Percentiles rank a stretch among this genome's conserved stretches.
phyloP scores from a whole-genome alignment of 2,113 vertebrate species.

The Serilophus lunatus region DNA sequence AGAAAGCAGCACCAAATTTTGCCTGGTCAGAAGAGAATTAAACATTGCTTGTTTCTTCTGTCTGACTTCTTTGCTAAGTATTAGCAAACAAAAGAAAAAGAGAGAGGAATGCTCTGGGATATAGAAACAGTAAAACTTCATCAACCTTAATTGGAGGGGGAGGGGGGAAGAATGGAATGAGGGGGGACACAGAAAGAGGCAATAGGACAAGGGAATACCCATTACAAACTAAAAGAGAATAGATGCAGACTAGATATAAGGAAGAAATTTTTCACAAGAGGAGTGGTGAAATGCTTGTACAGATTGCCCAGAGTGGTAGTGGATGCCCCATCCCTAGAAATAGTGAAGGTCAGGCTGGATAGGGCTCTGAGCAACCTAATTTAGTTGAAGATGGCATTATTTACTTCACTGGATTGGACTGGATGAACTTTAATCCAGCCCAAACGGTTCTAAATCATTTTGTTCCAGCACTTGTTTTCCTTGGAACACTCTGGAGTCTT shows the following conservation, averaged over 20 bases:
- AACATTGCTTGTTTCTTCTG: neutral
- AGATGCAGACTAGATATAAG: neutral
- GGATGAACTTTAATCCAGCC: neutral
- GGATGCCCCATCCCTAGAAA: neutral
- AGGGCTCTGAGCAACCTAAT: neutral
- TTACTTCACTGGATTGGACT: neutral
- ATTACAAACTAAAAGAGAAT: neutral
- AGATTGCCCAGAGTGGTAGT: neutral
- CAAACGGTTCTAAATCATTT: neutral
- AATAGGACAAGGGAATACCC: neutral
- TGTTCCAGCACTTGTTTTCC: neutral
- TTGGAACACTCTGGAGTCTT: neutral
- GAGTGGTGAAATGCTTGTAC: neutral
- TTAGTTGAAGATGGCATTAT: neutral
- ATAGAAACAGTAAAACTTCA: neutral
- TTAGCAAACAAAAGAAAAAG: neutral
- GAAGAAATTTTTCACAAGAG: neutral
- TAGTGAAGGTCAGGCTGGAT: neutral
- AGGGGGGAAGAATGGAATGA: neutral
- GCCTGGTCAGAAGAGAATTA: neutral
- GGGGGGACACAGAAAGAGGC: no score
- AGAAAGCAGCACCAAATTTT: neutral
- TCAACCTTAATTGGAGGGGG: neutral
- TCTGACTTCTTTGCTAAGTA: neutral
- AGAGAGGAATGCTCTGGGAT: neutral